Percentiles rank a stretch among this genome's conserved stretches.
phyloP scores from a whole-genome alignment of 2,888 invertebrate genomes.

The Thecophora atra region DNA sequence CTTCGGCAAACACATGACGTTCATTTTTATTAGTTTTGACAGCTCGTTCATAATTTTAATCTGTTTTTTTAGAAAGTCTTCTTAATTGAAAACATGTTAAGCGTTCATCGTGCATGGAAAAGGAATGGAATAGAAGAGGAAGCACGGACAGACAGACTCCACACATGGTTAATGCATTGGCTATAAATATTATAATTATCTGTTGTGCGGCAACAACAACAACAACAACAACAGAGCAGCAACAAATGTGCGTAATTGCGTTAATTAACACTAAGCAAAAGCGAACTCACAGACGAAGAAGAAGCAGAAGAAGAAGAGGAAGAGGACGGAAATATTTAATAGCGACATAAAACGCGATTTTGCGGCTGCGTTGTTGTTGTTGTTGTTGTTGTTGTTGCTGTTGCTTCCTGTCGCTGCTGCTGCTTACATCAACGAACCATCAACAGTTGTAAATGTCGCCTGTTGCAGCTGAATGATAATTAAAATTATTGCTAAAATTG shows the following conservation, averaged over 20 bases:
- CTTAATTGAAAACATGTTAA: conserved; percentile 14
- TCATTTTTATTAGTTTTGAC: neutral
- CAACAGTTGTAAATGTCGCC: conserved; percentile 16
- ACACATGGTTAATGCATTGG: neutral
- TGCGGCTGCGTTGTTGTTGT: conserved; percentile 23
- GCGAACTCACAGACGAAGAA: neutral
- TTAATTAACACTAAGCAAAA: conserved; percentile 31
- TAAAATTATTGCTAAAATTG: conserved; percentile 39
- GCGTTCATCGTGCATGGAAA: neutral
- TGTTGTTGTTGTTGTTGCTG: conserved; percentile 23
- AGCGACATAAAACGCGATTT: conserved; percentile 32
- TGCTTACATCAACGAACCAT: too few species aligned
- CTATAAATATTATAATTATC: conserved; percentile 34
- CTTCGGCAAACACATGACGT: too few species aligned
- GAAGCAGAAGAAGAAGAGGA: neutral
- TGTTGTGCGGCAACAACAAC: neutral
- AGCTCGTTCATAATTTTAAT: conserved; percentile 3
- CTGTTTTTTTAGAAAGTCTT: conserved; percentile 11
- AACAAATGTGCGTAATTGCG: conserved; percentile 28
- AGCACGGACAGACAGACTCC: too few species aligned
- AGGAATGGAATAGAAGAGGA: neutral
- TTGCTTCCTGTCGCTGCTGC: conserved; percentile 38
- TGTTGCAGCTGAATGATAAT: conserved; percentile 35
- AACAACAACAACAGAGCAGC: conserved; percentile 14
- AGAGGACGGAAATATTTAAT: conserved; percentile 18